phyloP scores from a whole-genome alignment of 2,113 vertebrate genomes.

The Mormyrus iriodes region DNA sequence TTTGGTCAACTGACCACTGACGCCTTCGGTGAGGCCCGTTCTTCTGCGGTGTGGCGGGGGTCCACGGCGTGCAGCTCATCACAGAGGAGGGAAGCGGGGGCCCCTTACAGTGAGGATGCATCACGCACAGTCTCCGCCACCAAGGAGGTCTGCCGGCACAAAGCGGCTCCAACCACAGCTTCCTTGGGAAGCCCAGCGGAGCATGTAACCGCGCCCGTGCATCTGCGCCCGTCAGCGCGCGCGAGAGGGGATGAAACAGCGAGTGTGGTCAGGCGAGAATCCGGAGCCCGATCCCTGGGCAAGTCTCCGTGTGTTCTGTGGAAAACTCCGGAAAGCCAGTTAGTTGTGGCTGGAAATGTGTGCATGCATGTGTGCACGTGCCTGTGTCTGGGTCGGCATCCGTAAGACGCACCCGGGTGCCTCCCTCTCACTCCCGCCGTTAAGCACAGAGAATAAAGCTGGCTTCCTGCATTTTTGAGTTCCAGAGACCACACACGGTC shows the following conservation, averaged over 20 bases:
- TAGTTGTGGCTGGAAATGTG: not conserved
- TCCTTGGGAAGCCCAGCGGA: not conserved
- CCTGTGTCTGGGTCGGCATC: not conserved
- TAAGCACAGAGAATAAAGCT: not conserved
- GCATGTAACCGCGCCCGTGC: not conserved
- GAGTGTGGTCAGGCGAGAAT: not conserved
- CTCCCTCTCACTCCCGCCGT: not conserved
- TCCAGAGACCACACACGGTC: not conserved
- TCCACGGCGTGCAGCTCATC: not conserved
- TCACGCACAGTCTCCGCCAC: not conserved
- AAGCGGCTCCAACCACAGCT: not conserved
- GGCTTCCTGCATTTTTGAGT: not conserved
- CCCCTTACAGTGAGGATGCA: not conserved
- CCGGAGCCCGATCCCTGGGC: not conserved
- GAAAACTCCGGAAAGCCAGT: not conserved
- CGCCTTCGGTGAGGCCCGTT: not conserved
- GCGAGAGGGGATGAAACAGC: not conserved
- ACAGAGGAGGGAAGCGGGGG: not conserved
- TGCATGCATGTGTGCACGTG: not conserved
- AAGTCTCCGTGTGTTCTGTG: not conserved
- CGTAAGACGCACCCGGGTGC: not conserved
- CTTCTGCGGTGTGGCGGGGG: constrained; percentile 1
- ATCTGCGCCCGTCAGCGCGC: not conserved
- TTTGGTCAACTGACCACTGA: constrained; percentile 5
- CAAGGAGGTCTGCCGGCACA: not conserved